Evolutionary conservation across 2,113 vertebrate genomes (phyloP), one percentile per base, ranked within the genome.

Genomic region (Eretmochelys imbricata): DNA sequence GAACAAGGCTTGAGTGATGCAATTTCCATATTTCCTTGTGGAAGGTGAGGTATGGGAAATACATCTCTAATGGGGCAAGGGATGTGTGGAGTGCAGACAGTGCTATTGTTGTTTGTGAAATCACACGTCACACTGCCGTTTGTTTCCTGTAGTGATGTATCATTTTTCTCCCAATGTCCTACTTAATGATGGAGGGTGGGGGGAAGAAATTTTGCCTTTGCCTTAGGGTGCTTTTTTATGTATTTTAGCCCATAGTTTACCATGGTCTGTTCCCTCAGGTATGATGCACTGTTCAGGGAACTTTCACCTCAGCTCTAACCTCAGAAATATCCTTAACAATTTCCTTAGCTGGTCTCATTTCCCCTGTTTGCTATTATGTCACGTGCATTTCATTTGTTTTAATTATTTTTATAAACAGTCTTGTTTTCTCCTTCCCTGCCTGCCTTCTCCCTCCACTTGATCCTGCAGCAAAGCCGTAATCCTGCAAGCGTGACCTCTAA

Each of bases 91-190:
- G 89, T 86, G 53, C 75, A 94, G 93, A 50, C 82, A 79, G 38
- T 86, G 86, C 84, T 95, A 54, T 96, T 96, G 92, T 96, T 96
- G 85, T 54, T 3, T n/a, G 82, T 86, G 85, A 94, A 95, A 31
- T 49, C 1, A 5, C 93, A 91, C 42, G 75, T 97, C 96, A 97
- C 80, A n/a, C 31, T 94, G 88, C 88, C 89, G 80, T 96, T 95
- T 95, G 86, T 97, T 96, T 97, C 92, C 89, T 94, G 50, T 90
- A 96, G 87, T 92, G 94, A 94, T 95, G 94, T 95, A 96, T 97
- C 92, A 84, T 78, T 95, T 97, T 95, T 88, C 91, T 80, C 90
- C 79, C 80, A 91, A 84, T 20, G 65, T 96, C 93, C 89, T 95
- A 82, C 94, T 95, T 83, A 94, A 91, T 72, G 65, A 38, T n/a